These are phyloP conservation scores for Ornithoptera priamus DNA, from an alignment of 2,888 invertebrate genomes.

Conservation along the genomic window DNA sequence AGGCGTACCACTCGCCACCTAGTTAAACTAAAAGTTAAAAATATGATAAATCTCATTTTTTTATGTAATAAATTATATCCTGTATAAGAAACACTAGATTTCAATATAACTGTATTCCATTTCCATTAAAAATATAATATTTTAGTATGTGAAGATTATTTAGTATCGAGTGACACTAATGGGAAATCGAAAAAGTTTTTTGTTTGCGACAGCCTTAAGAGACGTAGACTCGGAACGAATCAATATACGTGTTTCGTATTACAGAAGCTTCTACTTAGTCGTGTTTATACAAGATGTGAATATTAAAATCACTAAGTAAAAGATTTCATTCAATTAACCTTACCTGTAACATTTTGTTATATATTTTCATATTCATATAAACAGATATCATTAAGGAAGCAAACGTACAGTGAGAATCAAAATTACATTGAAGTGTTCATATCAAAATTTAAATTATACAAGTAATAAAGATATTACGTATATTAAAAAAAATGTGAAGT, in stretches of 20 bases:
- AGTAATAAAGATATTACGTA: not conserved
- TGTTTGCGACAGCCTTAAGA: slow-evolving; percentile 54
- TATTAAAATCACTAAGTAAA: not conserved
- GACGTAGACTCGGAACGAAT: slow-evolving; percentile 66
- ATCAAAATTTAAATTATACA: not conserved
- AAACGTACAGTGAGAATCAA: no score
- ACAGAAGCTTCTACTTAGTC: slow-evolving; percentile 58
- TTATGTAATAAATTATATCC: no score
- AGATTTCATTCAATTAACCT: not conserved
- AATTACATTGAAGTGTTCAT: not conserved
- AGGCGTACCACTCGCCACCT: no score
- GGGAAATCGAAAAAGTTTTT: slow-evolving; percentile 51
- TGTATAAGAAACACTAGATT: no score
- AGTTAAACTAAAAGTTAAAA: no score
- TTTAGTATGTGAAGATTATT: not conserved
- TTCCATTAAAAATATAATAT: not conserved
- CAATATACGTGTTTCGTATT: slow-evolving; percentile 68
- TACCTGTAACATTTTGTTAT: not conserved
- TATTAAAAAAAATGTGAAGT: not conserved
- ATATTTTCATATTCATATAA: not conserved
- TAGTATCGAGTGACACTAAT: slow-evolving; percentile 40
- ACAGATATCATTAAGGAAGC: not conserved
- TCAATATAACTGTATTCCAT: no score
- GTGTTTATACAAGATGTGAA: slow-evolving; percentile 39
- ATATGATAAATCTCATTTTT: no score